Evolutionary conservation across 2,113 vertebrate genomes (phyloP).

Genomic region (Hymenochirus boettgeri): DNA sequence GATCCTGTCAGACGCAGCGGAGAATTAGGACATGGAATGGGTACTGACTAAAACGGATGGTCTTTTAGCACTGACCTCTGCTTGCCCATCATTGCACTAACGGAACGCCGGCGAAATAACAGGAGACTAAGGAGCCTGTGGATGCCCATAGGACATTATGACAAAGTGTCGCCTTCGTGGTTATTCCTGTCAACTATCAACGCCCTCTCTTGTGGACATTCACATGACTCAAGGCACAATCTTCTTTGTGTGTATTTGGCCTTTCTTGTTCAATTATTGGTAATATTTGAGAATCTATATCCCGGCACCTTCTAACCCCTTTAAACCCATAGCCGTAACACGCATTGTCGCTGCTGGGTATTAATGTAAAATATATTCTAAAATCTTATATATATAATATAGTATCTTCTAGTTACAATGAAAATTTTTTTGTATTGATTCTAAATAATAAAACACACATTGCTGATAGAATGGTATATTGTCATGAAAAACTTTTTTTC

Average conservation of each 20-base stretch:
- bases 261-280: slow-evolving; percentile 90
- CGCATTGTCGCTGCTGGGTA: slow-evolving; percentile 94
- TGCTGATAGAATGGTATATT: no score
- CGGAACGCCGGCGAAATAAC: neutral
- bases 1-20: slow-evolving; percentile 21
- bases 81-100: slow-evolving; percentile 1
- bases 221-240: slow-evolving; percentile 62
- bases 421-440: no score
- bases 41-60: neutral
- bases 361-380: slow-evolving; percentile 99
- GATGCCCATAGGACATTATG: slow-evolving; percentile 1
- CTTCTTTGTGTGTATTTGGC: no score
- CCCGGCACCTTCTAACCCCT: slow-evolving; percentile 65
- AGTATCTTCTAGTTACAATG: slow-evolving; percentile 99
- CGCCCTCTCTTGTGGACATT: slow-evolving; percentile 38
- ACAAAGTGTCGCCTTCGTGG: neutral
- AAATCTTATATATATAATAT: slow-evolving; percentile 99
- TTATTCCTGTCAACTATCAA: slow-evolving; percentile 10
- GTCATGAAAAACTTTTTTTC: no score
- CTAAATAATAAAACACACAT: no score
- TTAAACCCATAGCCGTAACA: slow-evolving; percentile 78
- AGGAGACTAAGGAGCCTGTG: neutral
- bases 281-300: slow-evolving; percentile 89
- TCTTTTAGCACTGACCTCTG: neutral
- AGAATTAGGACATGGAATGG: slow-evolving; percentile 21